These are phyloP conservation scores for Invenusta paracnida DNA, from an alignment of 2,888 invertebrate species.

Conservation along the genomic window DNA sequence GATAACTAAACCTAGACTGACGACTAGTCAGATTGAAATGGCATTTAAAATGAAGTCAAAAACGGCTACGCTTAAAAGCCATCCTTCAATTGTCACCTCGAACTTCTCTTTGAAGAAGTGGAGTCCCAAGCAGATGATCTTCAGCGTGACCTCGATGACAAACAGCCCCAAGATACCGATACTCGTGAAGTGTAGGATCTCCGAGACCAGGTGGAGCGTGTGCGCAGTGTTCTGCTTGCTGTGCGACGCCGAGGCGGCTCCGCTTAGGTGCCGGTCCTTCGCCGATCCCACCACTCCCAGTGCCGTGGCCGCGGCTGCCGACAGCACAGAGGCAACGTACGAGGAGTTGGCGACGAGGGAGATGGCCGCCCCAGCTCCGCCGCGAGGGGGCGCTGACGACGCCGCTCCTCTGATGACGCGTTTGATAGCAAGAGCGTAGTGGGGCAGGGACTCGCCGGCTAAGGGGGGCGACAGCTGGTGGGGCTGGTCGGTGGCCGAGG, in stretches of 20 bases:
- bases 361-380: not conserved
- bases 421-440: too few species aligned
- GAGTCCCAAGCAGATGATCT: constrained; percentile 40
- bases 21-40: too few species aligned
- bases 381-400: too few species aligned
- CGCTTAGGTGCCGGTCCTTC: too few species aligned
- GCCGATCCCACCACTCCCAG: too few species aligned
- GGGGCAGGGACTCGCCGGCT: too few species aligned
- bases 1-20: too few species aligned
- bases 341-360: not conserved
- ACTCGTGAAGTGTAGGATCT: constrained; percentile 40
- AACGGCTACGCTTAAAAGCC: too few species aligned
- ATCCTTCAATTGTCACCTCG: too few species aligned
- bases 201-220: constrained; percentile 38
- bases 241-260: not conserved
- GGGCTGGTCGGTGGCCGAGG: too few species aligned
- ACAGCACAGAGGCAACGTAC: not conserved
- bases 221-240: constrained; percentile 14
- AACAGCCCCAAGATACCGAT: constrained; percentile 43
- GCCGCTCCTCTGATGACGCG: not conserved
- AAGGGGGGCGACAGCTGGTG: too few species aligned
- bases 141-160: constrained; percentile 41
- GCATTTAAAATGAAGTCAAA: too few species aligned
- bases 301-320: not conserved
- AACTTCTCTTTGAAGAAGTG: constrained; percentile 42